Evolutionary conservation across 2,888 invertebrate genomes (phyloP).

Genomic region (Lasioglossum zephyrum): DNA sequence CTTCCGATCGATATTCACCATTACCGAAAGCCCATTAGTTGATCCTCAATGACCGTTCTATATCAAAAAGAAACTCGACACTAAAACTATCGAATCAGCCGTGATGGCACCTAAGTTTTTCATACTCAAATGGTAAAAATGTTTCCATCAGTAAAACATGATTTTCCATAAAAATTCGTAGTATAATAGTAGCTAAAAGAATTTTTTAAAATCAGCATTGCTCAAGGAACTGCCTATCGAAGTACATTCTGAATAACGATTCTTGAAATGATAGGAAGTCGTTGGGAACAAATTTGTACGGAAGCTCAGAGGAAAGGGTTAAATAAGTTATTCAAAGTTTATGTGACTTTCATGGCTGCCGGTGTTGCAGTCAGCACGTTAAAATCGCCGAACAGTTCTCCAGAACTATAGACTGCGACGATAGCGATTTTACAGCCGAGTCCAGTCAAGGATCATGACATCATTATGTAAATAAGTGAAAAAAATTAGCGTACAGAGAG

Average conservation of each 20-base stretch:
- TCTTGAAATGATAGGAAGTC: neutral
- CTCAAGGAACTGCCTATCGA: neutral
- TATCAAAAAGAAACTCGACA: neutral
- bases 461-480: constrained; percentile 8
- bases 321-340: neutral
- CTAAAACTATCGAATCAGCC: neutral
- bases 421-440: constrained; percentile 23
- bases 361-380: neutral
- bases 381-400: neutral
- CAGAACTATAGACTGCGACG: neutral
- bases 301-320: neutral
- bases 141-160: neutral
- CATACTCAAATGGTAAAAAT: neutral
- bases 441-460: constrained; percentile 20
- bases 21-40: neutral
- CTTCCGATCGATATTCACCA: neutral
- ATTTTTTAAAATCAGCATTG: neutral
- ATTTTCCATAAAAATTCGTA: neutral
- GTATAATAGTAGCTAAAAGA: neutral
- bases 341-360: neutral
- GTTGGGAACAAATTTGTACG: neutral
- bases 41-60: neutral
- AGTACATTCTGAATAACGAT: neutral
- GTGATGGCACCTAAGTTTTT: neutral
- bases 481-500: neutral